phyloP scores from a whole-genome alignment of 2,113 vertebrate species.

The Collichthys lucidus region DNA sequence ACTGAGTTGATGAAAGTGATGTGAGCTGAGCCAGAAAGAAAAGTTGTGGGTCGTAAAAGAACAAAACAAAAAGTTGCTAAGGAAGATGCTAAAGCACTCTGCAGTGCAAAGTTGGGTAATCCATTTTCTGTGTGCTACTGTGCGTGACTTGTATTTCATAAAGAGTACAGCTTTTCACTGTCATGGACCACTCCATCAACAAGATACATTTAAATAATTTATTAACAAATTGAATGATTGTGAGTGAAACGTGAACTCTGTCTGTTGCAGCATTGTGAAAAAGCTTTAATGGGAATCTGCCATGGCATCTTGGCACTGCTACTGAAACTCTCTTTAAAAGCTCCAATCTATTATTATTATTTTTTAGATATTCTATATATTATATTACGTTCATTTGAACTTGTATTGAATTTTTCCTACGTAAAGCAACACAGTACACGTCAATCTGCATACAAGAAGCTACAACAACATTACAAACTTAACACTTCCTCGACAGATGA shows the following conservation, averaged over 20 bases:
- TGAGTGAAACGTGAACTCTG: too few relatives aligned
- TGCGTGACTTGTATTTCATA: neutral
- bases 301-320: too few relatives aligned
- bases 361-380: too few relatives aligned
- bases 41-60: neutral
- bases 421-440: neutral
- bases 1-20: neutral
- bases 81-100: neutral
- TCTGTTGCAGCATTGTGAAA: too few relatives aligned
- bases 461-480: neutral
- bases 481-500: constrained; percentile 16
- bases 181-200: too few relatives aligned
- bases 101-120: neutral
- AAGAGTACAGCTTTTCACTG: neutral
- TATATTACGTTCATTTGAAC: neutral
- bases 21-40: constrained; percentile 3
- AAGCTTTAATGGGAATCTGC: too few relatives aligned
- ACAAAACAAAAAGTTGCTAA: neutral
- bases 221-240: too few relatives aligned
- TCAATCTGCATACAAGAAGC: neutral
- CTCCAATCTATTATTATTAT: too few relatives aligned
- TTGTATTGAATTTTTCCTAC: neutral
- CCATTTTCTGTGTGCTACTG: neutral
- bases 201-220: too few relatives aligned
- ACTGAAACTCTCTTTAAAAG: too few relatives aligned